Conservation (phyloP, 1,140 invertebrate genomes). For the Pachypsylla venusta region DNA sequence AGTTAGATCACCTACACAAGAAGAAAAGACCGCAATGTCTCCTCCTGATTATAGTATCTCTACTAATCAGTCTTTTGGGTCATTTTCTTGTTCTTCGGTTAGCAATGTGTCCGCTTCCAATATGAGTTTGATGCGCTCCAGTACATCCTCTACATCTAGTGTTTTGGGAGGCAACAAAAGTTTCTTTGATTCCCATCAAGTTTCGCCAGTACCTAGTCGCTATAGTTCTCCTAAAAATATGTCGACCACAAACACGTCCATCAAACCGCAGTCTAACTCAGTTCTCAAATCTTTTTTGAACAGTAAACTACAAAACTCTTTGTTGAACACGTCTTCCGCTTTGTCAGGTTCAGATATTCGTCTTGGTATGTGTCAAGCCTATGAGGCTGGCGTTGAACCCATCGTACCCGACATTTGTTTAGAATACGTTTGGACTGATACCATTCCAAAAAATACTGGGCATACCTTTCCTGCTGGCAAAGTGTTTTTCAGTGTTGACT, state of each 20-base stretch:
- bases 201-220: neutral
- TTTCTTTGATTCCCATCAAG: neutral
- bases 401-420: constrained; percentile 70
- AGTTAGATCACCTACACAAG: constrained; percentile 50
- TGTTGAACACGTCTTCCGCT: constrained; percentile 14
- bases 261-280: neutral
- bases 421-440: constrained; percentile 78
- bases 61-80: constrained; percentile 1
- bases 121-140: neutral
- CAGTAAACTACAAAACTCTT: neutral
- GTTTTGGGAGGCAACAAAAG: neutral
- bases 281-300: neutral
- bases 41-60: neutral
- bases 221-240: neutral
- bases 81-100: neutral
- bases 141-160: neutral
- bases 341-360: constrained; percentile 18
- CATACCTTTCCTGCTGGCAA: constrained; percentile 46
- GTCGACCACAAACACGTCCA: neutral
- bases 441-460: constrained; percentile 29
- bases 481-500: constrained; percentile 64
- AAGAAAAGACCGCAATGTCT: constrained; percentile 19
- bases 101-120: neutral
- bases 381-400: constrained; percentile 35
- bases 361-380: constrained; percentile 19